phyloP scores from a whole-genome alignment of 2,113 vertebrate genomes.

The Limanda limanda region DNA sequence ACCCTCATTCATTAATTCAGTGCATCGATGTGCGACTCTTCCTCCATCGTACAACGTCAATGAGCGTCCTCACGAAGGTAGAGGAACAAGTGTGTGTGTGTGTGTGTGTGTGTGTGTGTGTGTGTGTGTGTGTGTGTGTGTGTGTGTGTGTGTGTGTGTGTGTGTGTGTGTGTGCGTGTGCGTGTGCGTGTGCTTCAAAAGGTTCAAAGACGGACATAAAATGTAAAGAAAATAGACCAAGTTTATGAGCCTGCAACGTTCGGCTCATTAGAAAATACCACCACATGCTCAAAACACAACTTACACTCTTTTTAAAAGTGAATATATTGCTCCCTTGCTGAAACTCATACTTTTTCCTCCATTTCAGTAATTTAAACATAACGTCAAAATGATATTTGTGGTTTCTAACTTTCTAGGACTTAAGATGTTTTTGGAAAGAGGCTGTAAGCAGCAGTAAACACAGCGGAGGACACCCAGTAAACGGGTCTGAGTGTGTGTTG shows the following conservation, averaged over 20 bases:
- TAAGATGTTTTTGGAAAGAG: too few species aligned
- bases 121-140: too few species aligned
- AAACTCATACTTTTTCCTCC: background rate
- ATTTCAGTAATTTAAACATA: background rate
- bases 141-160: too few species aligned
- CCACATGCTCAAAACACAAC: background rate
- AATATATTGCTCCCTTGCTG: background rate
- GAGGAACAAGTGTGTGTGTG: too few species aligned
- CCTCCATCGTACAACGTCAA: too few species aligned
- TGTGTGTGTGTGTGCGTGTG: slow-evolving; percentile 1
- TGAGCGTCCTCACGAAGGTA: too few species aligned
- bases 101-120: too few species aligned
- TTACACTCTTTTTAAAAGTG: background rate
- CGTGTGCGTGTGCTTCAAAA: background rate
- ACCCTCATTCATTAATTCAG: too few species aligned
- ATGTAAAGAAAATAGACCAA: slow-evolving; percentile 31
- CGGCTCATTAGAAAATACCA: slow-evolving; percentile 43
- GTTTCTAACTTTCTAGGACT: too few species aligned
- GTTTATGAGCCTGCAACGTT: slow-evolving; percentile 23
- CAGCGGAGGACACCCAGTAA: background rate
- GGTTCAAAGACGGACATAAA: slow-evolving; percentile 45
- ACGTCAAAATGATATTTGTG: background rate
- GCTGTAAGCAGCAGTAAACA: background rate
- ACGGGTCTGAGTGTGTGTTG: background rate
- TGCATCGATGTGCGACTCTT: too few species aligned